Evolutionary conservation across 2,888 invertebrate genomes (phyloP).

Genomic region (Brachyopa scutellaris): DNA sequence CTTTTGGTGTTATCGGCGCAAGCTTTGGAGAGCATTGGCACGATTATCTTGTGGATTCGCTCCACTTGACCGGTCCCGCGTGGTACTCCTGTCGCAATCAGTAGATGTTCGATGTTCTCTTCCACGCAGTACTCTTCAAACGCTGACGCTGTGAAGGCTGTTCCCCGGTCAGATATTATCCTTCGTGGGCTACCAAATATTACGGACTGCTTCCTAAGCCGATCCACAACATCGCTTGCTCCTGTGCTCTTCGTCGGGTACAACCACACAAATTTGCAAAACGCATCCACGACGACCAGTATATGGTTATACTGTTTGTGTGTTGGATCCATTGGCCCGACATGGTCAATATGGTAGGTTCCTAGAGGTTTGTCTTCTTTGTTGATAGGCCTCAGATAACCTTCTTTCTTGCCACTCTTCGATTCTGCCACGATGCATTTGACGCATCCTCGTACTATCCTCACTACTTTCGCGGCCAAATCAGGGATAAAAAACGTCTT

Average conservation of each 20-base stretch:
- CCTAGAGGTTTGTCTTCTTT: constrained; percentile 76
- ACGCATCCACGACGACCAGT: too few species aligned
- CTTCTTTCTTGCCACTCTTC: constrained; percentile 77
- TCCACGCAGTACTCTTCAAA: constrained; percentile 75
- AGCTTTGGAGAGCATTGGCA: constrained; percentile 77
- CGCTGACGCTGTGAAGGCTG: too few species aligned
- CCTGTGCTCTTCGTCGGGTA: too few species aligned
- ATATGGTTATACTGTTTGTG: too few species aligned
- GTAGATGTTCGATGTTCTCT: constrained; percentile 75
- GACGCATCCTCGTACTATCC: constrained; percentile 38
- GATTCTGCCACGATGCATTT: constrained; percentile 53
- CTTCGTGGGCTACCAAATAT: constrained; percentile 68
- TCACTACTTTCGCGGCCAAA: background rate
- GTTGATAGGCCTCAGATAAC: constrained; percentile 75
- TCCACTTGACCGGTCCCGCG: constrained; percentile 79
- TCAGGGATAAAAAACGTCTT: too few species aligned
- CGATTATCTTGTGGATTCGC: constrained; percentile 75
- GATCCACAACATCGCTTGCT: too few species aligned
- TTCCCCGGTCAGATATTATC: constrained; percentile 78
- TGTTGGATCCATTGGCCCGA: too few species aligned
- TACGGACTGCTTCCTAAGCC: constrained; percentile 1
- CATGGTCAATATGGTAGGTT: constrained; percentile 78
- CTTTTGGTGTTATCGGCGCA: constrained; percentile 75
- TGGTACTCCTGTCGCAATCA: constrained; percentile 76
- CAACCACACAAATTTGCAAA: too few species aligned